Base-by-base conservation (phyloP, 2,888 invertebrate species). In the Ormyrus nitidulus region DNA sequence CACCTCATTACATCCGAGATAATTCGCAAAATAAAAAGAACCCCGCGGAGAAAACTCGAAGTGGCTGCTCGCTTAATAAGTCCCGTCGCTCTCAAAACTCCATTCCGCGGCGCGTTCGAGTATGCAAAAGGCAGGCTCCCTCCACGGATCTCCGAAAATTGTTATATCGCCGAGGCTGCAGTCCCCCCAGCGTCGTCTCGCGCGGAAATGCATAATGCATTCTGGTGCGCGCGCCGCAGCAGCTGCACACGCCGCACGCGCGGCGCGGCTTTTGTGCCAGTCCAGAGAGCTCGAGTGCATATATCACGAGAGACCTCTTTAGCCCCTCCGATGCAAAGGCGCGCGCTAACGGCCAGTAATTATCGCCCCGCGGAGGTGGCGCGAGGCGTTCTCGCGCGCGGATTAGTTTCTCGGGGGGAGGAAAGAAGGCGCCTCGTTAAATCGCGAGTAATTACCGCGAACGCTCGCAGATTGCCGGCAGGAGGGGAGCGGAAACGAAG, bases 341-440 rank as follows among this genome's bases (percentile, higher is more conserved):
- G 49, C 48, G 62, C 48, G 69, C 69, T 78, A 80, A 72, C 66
- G 59, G 69, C 73, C 19, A 68, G 69, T 81, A 83, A 83, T 81
- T 81, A 77, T 81, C 80, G 61, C 72, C 44, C 19, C 19, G 19
- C 19, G 13, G 8, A 34, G 48, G n/a, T 51, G n/a, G 13, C 56
- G 68, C 48, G 58, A 71, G 19, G 34, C 66, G 19, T 49, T 13
- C 19, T 19, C 19, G 19, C 19, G 19, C 46, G 8, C 10, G 59
- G 48, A 61, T 79, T 9, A 58, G 69, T 73, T 73, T 53, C 51
- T 49, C 56, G 48, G 46, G 58, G 34, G 8, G 48, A 53, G 53
- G 51, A 53, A 79, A 70, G 48, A 74, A 71, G 44, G 48, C n/a
- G 66, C 56, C 66, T 77, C 77, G 62, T 79, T 79, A 79, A 74